Conservation (phyloP, 2,797 vertebrate genomes). For the Trachurus trachurus region DNA sequence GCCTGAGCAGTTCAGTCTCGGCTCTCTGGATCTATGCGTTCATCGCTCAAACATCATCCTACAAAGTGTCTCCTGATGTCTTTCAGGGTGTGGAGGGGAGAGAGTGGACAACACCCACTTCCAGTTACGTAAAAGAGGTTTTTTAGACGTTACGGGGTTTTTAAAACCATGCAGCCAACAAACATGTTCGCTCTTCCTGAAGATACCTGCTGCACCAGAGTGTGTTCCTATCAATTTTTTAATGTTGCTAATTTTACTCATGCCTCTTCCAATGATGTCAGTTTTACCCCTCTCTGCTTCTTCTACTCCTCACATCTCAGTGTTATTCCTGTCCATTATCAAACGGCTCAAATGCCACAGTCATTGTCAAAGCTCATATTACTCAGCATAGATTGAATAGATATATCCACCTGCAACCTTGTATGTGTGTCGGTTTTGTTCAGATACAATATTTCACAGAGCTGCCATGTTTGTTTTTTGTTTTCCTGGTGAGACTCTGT, state of each 20-base stretch:
- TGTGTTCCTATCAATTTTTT: conserved; percentile 1
- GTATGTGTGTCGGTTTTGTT: not conserved
- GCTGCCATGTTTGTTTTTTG: not conserved
- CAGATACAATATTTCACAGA: not conserved
- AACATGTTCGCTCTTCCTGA: not conserved
- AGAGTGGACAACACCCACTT: not conserved
- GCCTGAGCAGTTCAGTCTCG: conserved; percentile 24
- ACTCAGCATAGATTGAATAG: conserved; percentile 19
- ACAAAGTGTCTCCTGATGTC: conserved; percentile 16
- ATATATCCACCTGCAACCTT: not conserved
- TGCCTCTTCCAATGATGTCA: conserved; percentile 19
- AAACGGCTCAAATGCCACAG: conserved; percentile 21
- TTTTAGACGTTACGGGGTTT: not conserved
- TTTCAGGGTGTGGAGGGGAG: conserved; percentile 1
- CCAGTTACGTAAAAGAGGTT: not conserved
- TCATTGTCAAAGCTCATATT: not conserved
- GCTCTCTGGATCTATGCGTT: conserved; percentile 20
- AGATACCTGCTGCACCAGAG: not conserved
- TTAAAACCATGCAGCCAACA: not conserved
- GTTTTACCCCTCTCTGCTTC: not conserved
- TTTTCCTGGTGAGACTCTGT: not conserved
- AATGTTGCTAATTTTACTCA: conserved; percentile 26
- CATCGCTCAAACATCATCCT: conserved; percentile 15
- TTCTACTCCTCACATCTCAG: not conserved
- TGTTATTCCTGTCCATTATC: conserved; percentile 1